Percentiles rank a stretch among this genome's conserved stretches.
Conservation (phyloP, 2,113 vertebrate species). For the Mustela nigripes region DNA sequence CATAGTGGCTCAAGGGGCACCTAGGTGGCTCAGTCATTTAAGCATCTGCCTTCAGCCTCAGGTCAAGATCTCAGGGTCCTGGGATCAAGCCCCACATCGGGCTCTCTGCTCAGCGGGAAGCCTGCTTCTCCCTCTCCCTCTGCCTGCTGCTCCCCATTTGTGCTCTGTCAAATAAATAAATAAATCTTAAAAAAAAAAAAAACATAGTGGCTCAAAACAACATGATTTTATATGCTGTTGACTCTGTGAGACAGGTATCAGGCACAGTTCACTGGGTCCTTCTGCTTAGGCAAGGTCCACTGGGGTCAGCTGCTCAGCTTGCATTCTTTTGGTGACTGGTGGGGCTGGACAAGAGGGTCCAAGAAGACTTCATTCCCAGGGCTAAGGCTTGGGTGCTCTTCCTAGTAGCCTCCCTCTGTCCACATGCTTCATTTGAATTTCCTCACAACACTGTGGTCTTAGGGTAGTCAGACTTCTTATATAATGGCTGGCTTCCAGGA, state of each 20-base stretch:
- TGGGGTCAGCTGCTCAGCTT: background rate
- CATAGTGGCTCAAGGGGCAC: background rate
- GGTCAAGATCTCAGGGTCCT: no score
- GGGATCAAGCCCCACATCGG: no score
- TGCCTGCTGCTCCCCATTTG: no score
- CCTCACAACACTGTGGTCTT: background rate
- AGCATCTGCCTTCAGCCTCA: no score
- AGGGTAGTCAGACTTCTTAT: background rate
- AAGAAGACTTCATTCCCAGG: background rate
- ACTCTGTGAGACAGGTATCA: background rate
- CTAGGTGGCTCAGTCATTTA: no score
- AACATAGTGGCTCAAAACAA: background rate
- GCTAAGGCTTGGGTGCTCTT: background rate
- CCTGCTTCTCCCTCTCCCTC: no score
- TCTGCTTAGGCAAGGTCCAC: background rate
- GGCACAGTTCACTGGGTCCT: background rate
- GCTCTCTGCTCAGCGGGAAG: no score
- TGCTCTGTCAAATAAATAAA: no score
- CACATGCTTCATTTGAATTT: background rate
- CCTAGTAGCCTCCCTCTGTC: background rate
- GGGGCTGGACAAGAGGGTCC: fast-evolving
- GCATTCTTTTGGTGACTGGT: background rate
- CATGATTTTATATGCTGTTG: background rate
- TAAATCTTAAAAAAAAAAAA: no score
- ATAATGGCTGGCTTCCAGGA: background rate